A percentile compares a stretch with the other conserved stretches of the same genome.
Evolutionary conservation across 2,797 vertebrate genomes (phyloP).

Genomic region (Anabas testudineus): DNA sequence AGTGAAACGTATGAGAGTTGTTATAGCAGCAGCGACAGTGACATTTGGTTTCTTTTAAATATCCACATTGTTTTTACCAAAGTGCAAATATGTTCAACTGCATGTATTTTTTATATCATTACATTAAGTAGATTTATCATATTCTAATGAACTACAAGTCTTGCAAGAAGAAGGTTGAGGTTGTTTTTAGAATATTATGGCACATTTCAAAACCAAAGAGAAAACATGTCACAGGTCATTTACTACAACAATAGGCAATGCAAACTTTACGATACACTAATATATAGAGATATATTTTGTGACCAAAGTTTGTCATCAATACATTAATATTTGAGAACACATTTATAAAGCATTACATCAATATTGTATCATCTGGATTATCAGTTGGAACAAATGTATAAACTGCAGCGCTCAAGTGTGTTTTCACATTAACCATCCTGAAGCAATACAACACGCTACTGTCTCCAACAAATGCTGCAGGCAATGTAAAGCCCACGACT

Average conservation of each 20-base stretch:
- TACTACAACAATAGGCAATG: constrained; percentile 84
- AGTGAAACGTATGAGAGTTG: constrained; percentile 62
- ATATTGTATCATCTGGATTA: constrained; percentile 79
- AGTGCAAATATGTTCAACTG: constrained; percentile 75
- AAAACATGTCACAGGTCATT: constrained; percentile 83
- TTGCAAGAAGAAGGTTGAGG: constrained; percentile 80
- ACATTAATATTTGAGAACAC: constrained; percentile 84
- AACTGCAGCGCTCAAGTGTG: constrained; percentile 73
- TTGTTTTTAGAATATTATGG: constrained; percentile 82
- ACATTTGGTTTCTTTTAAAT: constrained; percentile 78
- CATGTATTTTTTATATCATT: constrained; percentile 66
- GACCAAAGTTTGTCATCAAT: constrained; percentile 79
- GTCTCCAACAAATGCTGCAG: constrained; percentile 59
- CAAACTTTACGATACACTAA: constrained; percentile 85
- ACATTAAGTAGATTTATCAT: constrained; percentile 65
- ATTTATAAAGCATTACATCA: constrained; percentile 86
- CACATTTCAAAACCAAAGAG: constrained; percentile 85
- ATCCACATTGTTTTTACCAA: constrained; percentile 76
- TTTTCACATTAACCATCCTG: constrained; percentile 63
- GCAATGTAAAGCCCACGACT: constrained; percentile 57
- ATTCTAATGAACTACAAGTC: constrained; percentile 77
- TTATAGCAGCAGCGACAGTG: constrained; percentile 78
- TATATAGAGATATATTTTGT: constrained; percentile 77
- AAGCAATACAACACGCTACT: constrained; percentile 67
- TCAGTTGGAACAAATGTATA: constrained; percentile 78